These are phyloP conservation scores for Todus mexicanus DNA, from an alignment of 2,797 vertebrate genomes.

Conservation along the genomic window DNA sequence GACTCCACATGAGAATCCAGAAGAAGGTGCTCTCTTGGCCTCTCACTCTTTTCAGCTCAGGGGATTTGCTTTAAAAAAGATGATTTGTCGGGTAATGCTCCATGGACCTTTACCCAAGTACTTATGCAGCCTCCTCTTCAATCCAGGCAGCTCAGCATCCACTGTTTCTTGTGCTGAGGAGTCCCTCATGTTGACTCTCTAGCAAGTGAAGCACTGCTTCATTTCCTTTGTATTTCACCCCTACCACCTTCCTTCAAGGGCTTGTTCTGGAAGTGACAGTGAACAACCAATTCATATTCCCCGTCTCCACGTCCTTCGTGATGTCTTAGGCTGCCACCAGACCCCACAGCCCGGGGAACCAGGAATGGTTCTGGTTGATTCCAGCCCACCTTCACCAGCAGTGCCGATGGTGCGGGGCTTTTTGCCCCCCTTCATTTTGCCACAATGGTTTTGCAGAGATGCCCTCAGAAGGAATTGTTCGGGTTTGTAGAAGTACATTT, in stretches of 20 bases:
- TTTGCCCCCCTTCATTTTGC: not conserved
- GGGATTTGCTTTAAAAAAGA: not conserved
- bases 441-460: not conserved
- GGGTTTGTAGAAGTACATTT: not conserved
- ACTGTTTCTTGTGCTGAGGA: not conserved
- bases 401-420: not conserved
- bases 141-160: not conserved
- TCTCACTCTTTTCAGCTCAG: not conserved
- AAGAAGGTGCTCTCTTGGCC: rapidly evolving
- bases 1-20: not conserved
- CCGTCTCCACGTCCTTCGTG: rapidly evolving
- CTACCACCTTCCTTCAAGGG: rapidly evolving
- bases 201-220: rapidly evolving
- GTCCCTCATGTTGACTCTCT: not conserved
- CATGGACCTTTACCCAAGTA: not conserved
- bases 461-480: rapidly evolving
- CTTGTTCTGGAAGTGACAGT: rapidly evolving
- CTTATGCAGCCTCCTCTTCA: not conserved
- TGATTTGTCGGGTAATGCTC: not conserved
- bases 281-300: not conserved
- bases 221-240: not conserved
- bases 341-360: not conserved
- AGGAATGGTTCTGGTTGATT: not conserved
- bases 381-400: not conserved
- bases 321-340: not conserved